Conservation (phyloP, 1,140 invertebrate species). For the Drosophila biarmipes region DNA sequence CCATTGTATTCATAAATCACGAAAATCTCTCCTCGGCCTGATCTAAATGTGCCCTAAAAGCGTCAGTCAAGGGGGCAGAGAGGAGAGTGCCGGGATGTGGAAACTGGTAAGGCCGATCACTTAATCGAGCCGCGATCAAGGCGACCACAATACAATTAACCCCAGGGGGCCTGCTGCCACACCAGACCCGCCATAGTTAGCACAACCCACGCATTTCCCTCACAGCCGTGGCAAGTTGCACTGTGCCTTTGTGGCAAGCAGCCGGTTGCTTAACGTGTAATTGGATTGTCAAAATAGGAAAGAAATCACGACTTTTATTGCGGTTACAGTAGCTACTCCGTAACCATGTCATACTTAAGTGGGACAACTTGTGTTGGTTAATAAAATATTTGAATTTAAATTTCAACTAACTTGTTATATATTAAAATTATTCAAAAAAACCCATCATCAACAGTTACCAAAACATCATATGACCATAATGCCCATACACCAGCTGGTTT, state of each 20-base stretch:
- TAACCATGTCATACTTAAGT: not conserved
- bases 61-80: constrained; percentile 17
- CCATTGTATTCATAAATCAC: constrained; percentile 39
- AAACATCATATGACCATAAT: no score
- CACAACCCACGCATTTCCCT: constrained; percentile 30
- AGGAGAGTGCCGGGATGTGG: not conserved
- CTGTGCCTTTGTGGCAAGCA: constrained; percentile 13
- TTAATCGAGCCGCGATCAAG: constrained; percentile 51
- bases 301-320: constrained; percentile 49
- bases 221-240: not conserved
- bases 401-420: no score
- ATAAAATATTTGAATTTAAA: no score
- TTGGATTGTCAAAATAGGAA: constrained; percentile 55
- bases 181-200: constrained; percentile 49
- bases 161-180: constrained; percentile 41
- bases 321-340: constrained; percentile 25
- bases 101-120: constrained; percentile 37
- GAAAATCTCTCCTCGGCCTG: constrained; percentile 18
- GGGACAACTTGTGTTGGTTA: no score
- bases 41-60: constrained; percentile 56
- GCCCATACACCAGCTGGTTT: no score
- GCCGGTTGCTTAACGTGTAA: constrained; percentile 31
- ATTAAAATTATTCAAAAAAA: no score
- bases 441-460: no score
- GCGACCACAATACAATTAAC: constrained; percentile 56